Evolutionary conservation across 1,140 invertebrate genomes (phyloP).

Genomic region (Papilio glaucus): DNA sequence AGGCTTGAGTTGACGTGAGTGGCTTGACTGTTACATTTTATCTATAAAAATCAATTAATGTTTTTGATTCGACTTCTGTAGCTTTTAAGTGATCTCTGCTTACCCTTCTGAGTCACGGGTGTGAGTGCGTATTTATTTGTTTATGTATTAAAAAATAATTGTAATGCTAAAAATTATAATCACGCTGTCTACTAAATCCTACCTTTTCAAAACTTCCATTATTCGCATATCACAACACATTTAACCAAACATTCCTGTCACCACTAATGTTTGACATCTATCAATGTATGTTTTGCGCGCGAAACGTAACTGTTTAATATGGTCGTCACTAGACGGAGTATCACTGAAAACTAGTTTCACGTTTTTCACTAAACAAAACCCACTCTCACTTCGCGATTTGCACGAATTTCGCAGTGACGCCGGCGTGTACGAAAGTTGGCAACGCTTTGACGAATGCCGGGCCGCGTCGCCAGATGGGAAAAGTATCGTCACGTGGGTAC

Average conservation of each 20-base stretch:
- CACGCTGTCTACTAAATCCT: not conserved
- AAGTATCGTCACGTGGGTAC: constrained; percentile 56
- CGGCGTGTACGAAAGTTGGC: constrained; percentile 65
- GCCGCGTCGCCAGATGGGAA: constrained; percentile 48
- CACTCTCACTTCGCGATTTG: not conserved
- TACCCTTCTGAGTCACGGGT: no score
- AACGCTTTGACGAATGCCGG: constrained; percentile 57
- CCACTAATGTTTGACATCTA: constrained; percentile 11
- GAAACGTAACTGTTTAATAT: constrained; percentile 12
- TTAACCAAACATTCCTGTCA: not conserved
- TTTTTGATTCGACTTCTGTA: no score
- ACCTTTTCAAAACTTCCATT: constrained; percentile 66
- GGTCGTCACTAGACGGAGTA: not conserved
- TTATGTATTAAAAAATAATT: no score
- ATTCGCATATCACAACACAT: constrained; percentile 47
- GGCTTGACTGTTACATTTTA: no score
- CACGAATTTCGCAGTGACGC: constrained; percentile 37
- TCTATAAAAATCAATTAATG: no score
- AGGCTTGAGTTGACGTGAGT: no score
- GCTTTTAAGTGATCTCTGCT: no score
- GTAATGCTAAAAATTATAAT: not conserved
- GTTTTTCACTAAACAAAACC: not conserved
- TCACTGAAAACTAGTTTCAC: constrained; percentile 13
- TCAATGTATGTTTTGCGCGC: constrained; percentile 8
- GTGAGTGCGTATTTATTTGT: no score